Percentiles rank a stretch among this genome's conserved stretches.
Conservation (phyloP, 2,113 vertebrate species). For the Haliaeetus leucogaster region DNA sequence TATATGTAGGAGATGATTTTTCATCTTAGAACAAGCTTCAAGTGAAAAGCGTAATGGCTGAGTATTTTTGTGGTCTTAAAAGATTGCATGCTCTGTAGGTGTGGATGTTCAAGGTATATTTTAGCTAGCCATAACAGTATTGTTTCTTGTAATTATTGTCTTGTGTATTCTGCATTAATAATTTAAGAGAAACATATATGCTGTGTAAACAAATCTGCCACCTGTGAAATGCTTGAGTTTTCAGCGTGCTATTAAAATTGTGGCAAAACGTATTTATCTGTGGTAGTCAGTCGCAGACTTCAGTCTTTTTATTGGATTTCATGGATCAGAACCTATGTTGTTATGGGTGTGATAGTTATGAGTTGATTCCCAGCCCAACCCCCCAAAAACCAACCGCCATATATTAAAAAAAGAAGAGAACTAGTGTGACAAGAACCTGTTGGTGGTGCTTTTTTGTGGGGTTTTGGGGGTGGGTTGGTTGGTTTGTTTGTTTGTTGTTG, state of each 20-base stretch:
- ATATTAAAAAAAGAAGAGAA: neutral
- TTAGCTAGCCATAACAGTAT: neutral
- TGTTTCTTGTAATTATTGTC: neutral
- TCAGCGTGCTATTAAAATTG: neutral
- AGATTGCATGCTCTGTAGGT: neutral
- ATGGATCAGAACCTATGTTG: neutral
- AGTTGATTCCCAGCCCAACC: neutral
- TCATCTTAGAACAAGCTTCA: neutral
- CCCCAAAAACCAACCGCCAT: fast-evolving
- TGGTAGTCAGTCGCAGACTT: neutral
- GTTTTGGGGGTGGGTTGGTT: neutral
- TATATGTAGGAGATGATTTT: neutral
- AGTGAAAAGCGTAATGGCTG: neutral
- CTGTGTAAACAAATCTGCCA: neutral
- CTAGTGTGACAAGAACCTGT: neutral
- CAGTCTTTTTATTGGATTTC: neutral
- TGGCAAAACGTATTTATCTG: neutral
- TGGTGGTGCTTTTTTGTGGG: neutral
- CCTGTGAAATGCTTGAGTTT: neutral
- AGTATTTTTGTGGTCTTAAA: neutral
- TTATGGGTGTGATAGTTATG: neutral
- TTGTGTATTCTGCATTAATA: neutral
- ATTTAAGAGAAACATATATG: neutral
- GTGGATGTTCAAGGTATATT: neutral
- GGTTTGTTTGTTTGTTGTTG: neutral